These are phyloP conservation scores for Lasioglossum morio DNA, from an alignment of 2,888 invertebrate species.

Conservation along the genomic window DNA sequence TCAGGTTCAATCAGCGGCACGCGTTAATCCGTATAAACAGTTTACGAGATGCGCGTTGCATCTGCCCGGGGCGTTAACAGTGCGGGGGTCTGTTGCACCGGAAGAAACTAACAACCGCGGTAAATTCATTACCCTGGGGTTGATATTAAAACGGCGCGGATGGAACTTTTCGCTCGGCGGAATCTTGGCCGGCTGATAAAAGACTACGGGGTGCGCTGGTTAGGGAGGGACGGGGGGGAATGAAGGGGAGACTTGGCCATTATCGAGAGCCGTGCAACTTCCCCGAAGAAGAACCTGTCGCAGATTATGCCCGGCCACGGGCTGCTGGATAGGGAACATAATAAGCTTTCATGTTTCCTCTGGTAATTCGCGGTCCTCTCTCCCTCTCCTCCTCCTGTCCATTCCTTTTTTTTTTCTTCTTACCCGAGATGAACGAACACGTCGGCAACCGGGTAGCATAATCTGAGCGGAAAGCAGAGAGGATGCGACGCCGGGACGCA, in stretches of 20 bases:
- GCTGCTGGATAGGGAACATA: not conserved
- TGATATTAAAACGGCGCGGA: not conserved
- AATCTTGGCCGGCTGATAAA: conserved; percentile 2
- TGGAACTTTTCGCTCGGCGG: not conserved
- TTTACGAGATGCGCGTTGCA: not conserved
- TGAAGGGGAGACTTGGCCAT: not conserved
- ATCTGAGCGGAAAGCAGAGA: conserved; percentile 5
- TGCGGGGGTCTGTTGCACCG: not conserved
- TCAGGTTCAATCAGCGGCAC: not conserved
- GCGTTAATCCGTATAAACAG: not conserved
- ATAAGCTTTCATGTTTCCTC: conserved; percentile 17
- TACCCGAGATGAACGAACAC: conserved; percentile 17
- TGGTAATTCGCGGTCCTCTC: not conserved
- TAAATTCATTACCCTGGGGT: conserved; percentile 1
- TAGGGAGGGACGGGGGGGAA: not conserved
- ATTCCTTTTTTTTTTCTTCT: not conserved
- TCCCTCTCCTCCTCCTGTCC: not conserved
- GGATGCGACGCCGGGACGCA: conserved; percentile 10
- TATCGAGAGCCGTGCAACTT: conserved; percentile 12
- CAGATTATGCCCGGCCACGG: conserved; percentile 12
- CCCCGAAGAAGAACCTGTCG: conserved; percentile 16
- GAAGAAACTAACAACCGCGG: not conserved
- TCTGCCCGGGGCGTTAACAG: not conserved
- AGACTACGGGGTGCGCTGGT: not conserved
- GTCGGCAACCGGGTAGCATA: conserved; percentile 13